Base-by-base conservation (phyloP, 2,113 vertebrate species). In the Promerops cafer region DNA sequence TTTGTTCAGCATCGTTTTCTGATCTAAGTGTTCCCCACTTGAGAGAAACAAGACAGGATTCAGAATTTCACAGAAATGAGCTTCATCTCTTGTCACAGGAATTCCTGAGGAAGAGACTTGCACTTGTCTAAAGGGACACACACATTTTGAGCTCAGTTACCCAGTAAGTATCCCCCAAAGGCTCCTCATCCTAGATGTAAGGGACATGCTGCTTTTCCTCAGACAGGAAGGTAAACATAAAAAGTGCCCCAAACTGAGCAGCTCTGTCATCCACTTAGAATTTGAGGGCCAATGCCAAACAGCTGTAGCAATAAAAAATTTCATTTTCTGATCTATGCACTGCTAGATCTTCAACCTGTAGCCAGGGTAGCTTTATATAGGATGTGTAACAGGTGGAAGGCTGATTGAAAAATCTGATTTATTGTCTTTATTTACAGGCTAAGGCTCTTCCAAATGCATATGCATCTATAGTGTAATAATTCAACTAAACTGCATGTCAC, bases 31-130 rank as follows among this genome's bases (percentile, higher is more conserved):
- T 14, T 82, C 87, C 42, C 52, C 33, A 42, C 39, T 78, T 28
- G 31, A 52, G n/a, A 76, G 30, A 66, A 12, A 44, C 33, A 31
- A 85, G 79, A 17, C 18, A 60, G 15, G n/a, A 35, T 87, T 82
- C 78, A 84, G 53, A 83, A 64, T 63, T 66, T 66, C 35, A 68
- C 19, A 60, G 60, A 39, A 87, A 37, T 37, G 17, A 95, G 7
- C 9, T 84, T 45, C 16, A 9, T 63, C 42, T 45, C 16, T 40
- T 52, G 40, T 40, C 44, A 57, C 0, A 0, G 39, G 20, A 52
- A n/a, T 72, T 91, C 31, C 70, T 44, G 44, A 82, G 16, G 39
- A 82, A 82, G 15, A 74, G 15, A 3, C 31, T 60, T 75, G 18
- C 7, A 2, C 12, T 50, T 75, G 8, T 60, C 81, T 28, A n/a